phyloP scores from a whole-genome alignment of 2,113 vertebrate genomes.

The Phaetusa simplex region DNA sequence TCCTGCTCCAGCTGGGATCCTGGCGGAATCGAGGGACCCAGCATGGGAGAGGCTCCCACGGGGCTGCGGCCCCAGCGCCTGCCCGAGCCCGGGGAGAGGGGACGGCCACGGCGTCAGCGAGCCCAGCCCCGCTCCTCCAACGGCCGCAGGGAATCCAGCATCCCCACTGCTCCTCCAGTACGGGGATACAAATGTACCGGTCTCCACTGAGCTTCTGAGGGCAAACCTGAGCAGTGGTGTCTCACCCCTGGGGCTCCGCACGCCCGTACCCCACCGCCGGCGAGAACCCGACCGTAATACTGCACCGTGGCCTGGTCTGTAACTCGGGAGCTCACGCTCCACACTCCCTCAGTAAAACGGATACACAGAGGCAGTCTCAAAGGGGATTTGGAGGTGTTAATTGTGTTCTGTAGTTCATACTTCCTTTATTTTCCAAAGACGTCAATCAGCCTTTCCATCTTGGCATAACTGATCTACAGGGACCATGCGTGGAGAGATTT shows the following conservation, averaged over 20 bases:
- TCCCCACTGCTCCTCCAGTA: not conserved
- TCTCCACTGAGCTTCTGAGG: not conserved
- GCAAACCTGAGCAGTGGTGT: not conserved
- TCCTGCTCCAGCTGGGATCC: rapidly evolving
- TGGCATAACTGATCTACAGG: not conserved
- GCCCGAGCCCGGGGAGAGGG: not conserved
- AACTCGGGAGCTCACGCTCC: not conserved
- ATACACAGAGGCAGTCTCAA: too few relatives aligned
- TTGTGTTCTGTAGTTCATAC: not conserved
- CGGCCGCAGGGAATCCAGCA: not conserved
- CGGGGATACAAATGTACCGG: not conserved
- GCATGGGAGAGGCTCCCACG: not conserved
- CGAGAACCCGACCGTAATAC: rapidly evolving
- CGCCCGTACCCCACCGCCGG: rapidly evolving
- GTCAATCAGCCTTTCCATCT: not conserved
- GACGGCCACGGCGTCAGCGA: not conserved
- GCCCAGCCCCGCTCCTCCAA: not conserved
- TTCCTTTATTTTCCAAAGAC: not conserved
- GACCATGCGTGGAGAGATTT: not conserved
- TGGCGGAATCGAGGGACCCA: not conserved
- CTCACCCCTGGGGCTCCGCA: not conserved
- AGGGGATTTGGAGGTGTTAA: too few relatives aligned
- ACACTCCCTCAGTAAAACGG: too few relatives aligned
- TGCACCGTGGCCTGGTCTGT: not conserved
- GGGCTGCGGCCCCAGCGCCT: too few relatives aligned